Base-by-base conservation (phyloP, 1,140 invertebrate species). In the Sarcophaga peregrina region DNA sequence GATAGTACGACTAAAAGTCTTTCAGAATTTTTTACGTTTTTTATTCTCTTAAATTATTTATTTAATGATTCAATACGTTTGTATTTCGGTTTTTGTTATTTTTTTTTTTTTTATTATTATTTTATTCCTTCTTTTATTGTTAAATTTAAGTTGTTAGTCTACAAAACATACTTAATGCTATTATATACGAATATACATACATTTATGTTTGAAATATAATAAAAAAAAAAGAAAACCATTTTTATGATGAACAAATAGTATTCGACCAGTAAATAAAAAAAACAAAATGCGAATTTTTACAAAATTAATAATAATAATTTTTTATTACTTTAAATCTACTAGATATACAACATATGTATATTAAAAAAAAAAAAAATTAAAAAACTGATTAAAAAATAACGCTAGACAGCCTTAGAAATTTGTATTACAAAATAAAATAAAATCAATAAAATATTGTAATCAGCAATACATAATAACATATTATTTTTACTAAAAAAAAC, bases 381-480 rank as follows among this genome's bases (percentile, higher is more conserved):
- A 80, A 58, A 80, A 80, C 45, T 8, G 46, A 48, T 47, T 45
- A 46, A 15, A 80, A 81, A 47, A 81, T 46, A 37, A 62, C 45
- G 80, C 25, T 68, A 54, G 52, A 81, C 52, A 81, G 80, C 52
- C 80, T 62, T 81, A 81, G 52, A 62, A 81, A 81, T 68, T 81
- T 47, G 80, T 45, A 45, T 81, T 81, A 62, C 13, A 54, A 11
- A 68, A 81, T 46, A 68, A 62, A 17, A 62, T 8, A 62, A 62
- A 58, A 81, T 13, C 47, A 8, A 75, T 45, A 37, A 46, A 80
- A 11, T 37, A 80, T 54, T 81, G 52, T 81, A 81, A 81, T 62
- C 80, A 78, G n/a, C 20, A 73, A 73, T 58, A 48, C 46, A 82
- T 82, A 37, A 37, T 37, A 37, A 80, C 37, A 80, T 46, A 46